Evolutionary conservation across 2,888 invertebrate species (phyloP).

Genomic region (Yponomeuta cagnagella): DNA sequence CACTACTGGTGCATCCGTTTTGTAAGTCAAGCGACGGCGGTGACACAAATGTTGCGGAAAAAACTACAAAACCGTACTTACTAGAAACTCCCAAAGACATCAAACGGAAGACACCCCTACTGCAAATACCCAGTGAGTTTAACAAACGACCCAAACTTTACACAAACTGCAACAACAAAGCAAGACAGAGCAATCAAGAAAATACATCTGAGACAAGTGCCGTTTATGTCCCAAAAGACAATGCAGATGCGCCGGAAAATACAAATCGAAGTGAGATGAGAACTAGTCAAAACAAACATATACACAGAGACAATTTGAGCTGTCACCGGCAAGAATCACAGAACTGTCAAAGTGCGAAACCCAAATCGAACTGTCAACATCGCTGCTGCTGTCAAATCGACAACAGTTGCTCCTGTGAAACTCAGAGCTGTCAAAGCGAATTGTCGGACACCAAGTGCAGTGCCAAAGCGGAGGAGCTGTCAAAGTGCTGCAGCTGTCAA

Average conservation of each 20-base stretch:
- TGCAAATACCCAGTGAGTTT: slow-evolving; percentile 49
- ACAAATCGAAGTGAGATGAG: slow-evolving; percentile 29
- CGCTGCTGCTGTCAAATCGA: slow-evolving; percentile 35
- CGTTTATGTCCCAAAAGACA: slow-evolving; percentile 19
- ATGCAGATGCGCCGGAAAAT: slow-evolving; percentile 10
- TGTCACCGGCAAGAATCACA: background rate
- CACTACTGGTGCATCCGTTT: slow-evolving; percentile 55
- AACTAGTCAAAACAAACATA: slow-evolving; percentile 18
- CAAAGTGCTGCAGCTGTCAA: slow-evolving; percentile 33
- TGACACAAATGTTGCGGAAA: slow-evolving; percentile 32
- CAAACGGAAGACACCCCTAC: slow-evolving; percentile 50
- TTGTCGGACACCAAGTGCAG: background rate
- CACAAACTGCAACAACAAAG: slow-evolving; percentile 8
- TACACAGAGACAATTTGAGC: background rate
- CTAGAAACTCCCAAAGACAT: slow-evolving; percentile 58
- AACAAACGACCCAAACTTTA: slow-evolving; percentile 53
- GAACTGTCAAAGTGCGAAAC: slow-evolving; percentile 18
- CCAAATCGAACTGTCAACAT: slow-evolving; percentile 31
- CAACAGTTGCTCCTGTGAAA: background rate
- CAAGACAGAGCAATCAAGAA: slow-evolving; percentile 18
- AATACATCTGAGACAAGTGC: slow-evolving; percentile 15
- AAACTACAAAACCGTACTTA: slow-evolving; percentile 41
- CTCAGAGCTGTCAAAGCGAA: background rate
- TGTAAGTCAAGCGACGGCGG: slow-evolving; percentile 22
- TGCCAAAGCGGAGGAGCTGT: slow-evolving; percentile 10